These are phyloP conservation scores for Hemibagrus wyckioides DNA, from an alignment of 2,113 vertebrate genomes.

Conservation along the genomic window DNA sequence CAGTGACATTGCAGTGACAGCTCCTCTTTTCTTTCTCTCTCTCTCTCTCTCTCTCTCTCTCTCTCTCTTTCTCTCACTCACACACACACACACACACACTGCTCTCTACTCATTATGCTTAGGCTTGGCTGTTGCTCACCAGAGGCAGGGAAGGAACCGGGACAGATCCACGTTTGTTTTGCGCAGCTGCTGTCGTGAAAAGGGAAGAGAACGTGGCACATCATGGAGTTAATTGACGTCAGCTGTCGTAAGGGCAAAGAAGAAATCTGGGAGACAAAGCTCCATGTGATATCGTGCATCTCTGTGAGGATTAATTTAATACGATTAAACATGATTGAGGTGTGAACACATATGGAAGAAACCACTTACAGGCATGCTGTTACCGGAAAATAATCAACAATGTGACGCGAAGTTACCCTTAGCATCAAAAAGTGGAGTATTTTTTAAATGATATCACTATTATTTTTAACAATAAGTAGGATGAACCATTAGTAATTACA, in stretches of 20 bases:
- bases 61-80: neutral
- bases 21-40: neutral
- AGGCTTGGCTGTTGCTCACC: slow-evolving; percentile 14
- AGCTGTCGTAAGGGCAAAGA: slow-evolving; percentile 20
- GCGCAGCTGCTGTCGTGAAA: slow-evolving; percentile 16
- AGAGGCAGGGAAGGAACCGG: neutral
- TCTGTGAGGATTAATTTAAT: neutral
- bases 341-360: neutral
- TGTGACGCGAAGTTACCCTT: neutral
- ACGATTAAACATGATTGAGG: neutral
- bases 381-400: neutral
- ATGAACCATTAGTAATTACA: neutral
- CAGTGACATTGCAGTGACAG: neutral
- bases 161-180: slow-evolving; percentile 37
- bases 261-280: slow-evolving; percentile 22
- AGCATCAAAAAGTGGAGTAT: neutral
- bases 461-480: too few species aligned
- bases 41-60: neutral
- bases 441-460: neutral
- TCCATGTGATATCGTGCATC: slow-evolving; percentile 24
- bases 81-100: neutral
- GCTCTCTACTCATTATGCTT: slow-evolving; percentile 6
- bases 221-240: slow-evolving; percentile 35
- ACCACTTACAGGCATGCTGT: neutral
- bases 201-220: slow-evolving; percentile 13